Evolutionary conservation across 2,888 invertebrate species (phyloP).

Genomic region (Ariolimax columbianus): DNA sequence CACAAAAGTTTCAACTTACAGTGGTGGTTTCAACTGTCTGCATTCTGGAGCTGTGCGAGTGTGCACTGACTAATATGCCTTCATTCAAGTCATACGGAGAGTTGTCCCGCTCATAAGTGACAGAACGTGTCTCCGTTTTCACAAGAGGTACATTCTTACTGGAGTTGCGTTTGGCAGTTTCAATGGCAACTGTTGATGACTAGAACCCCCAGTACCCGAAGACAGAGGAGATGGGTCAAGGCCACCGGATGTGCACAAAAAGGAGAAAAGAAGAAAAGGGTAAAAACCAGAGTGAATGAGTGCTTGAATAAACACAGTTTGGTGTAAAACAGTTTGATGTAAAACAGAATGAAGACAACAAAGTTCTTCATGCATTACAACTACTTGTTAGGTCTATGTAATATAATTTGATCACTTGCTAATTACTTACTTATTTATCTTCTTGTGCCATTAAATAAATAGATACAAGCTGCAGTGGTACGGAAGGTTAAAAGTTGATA

Average conservation of each 20-base stretch:
- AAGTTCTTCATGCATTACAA: neutral
- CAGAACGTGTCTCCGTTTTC: slow-evolving; percentile 84
- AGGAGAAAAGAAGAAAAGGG: neutral
- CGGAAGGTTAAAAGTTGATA: too few relatives aligned
- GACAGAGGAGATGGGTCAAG: slow-evolving; percentile 22
- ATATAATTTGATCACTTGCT: too few relatives aligned
- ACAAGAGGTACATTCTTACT: slow-evolving; percentile 85
- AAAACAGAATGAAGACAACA: neutral
- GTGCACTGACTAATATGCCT: slow-evolving; percentile 89
- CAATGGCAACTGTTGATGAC: slow-evolving; percentile 85
- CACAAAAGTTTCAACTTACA: slow-evolving; percentile 82
- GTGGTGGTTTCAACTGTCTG: slow-evolving; percentile 99
- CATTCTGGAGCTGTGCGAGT: slow-evolving; percentile 97
- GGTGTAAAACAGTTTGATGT: neutral
- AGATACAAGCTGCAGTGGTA: too few relatives aligned
- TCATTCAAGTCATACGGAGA: slow-evolving; percentile 81
- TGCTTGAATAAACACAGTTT: neutral
- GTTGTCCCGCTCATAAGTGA: slow-evolving; percentile 81
- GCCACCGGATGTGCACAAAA: slow-evolving; percentile 13
- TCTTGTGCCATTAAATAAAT: too few relatives aligned
- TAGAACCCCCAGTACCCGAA: slow-evolving; percentile 63
- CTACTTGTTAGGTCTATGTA: neutral
- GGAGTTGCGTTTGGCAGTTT: slow-evolving; percentile 83
- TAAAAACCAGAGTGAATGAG: neutral
- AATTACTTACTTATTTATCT: too few relatives aligned